phyloP scores from a whole-genome alignment of 2,888 invertebrate genomes.

The Hypena proboscidalis region DNA sequence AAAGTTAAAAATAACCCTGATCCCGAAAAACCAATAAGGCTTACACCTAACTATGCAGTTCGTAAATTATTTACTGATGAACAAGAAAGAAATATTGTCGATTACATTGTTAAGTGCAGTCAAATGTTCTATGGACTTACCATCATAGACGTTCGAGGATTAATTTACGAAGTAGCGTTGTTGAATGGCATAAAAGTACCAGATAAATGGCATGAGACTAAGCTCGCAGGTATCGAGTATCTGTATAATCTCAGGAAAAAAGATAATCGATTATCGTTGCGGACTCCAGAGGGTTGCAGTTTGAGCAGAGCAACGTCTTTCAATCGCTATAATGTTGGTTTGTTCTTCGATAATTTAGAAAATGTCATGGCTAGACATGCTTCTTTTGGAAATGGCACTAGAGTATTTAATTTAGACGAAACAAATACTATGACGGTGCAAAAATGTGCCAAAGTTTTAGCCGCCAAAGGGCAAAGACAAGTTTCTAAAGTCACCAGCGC shows the following conservation, averaged over 20 bases:
- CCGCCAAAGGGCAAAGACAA: conserved; percentile 25
- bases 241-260: conserved; percentile 11
- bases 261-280: conserved; percentile 6
- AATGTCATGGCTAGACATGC: neutral
- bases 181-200: conserved; percentile 4
- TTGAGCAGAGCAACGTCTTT: conserved; percentile 6
- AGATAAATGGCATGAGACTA: conserved; percentile 11
- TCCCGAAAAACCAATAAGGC: conserved; percentile 1
- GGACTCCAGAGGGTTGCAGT: conserved; percentile 30
- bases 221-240: conserved; percentile 31
- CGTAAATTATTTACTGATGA: neutral
- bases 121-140: conserved; percentile 15
- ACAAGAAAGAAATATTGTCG: conserved; percentile 10
- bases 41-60: conserved; percentile 1
- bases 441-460: conserved; percentile 52
- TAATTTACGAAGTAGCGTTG: conserved; percentile 24
- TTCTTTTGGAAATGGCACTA: neutral
- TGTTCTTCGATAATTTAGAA: conserved; percentile 1
- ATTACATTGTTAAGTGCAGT: conserved; percentile 19
- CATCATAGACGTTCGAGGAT: conserved; percentile 18
- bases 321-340: neutral
- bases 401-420: conserved; percentile 48
- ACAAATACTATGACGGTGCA: conserved; percentile 54
- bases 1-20: conserved; percentile 10
- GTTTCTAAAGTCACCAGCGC: conserved; percentile 32